A percentile compares a stretch with the other conserved stretches of the same genome.
Evolutionary conservation across 2,888 invertebrate species (phyloP).

Genomic region (Octonoba sinensis): DNA sequence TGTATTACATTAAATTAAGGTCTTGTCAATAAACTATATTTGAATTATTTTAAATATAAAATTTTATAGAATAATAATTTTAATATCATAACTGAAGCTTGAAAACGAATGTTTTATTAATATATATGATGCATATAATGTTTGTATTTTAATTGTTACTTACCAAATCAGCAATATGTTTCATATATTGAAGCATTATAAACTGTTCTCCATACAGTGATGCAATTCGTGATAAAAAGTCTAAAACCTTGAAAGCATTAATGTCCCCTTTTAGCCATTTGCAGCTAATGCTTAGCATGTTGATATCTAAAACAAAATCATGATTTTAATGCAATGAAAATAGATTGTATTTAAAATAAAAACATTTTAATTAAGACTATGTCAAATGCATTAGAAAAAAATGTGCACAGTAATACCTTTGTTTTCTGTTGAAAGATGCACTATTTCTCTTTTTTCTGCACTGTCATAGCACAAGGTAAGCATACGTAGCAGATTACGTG

Average conservation of each 20-base stretch:
- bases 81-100: too few species aligned
- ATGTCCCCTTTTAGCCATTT: conserved; percentile 78
- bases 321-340: background rate
- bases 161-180: conserved; percentile 85
- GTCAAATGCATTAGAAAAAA: background rate
- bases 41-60: too few species aligned
- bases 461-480: conserved; percentile 93
- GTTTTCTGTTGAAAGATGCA: conserved; percentile 26
- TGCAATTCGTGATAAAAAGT: conserved; percentile 87
- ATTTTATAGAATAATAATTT: too few species aligned
- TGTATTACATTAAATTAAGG: too few species aligned
- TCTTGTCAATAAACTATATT: too few species aligned
- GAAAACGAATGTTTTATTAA: too few species aligned
- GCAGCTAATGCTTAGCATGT: conserved; percentile 48
- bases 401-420: conserved; percentile 6
- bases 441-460: conserved; percentile 74
- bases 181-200: conserved; percentile 88
- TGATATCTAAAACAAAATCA: conserved; percentile 23
- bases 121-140: too few species aligned
- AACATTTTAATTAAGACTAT: background rate
- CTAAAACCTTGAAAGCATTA: conserved; percentile 87
- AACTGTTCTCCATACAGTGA: conserved; percentile 89
- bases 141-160: background rate
- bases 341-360: too few species aligned
- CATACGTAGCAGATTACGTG: conserved; percentile 92